Evolutionary conservation across 2,888 invertebrate genomes (phyloP).

Genomic region (Platerodrilus igneus): DNA sequence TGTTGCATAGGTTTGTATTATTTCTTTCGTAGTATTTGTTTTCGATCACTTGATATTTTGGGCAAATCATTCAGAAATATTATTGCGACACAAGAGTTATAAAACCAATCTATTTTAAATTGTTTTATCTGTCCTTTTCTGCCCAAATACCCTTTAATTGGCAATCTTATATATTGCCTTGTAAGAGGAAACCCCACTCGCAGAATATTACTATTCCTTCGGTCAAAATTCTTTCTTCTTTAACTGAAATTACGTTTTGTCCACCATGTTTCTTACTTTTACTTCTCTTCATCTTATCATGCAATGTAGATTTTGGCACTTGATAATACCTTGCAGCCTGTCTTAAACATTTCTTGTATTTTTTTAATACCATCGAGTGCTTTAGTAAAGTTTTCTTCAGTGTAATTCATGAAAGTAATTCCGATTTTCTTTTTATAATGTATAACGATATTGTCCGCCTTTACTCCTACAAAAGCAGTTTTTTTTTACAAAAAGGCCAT

Average conservation of each 20-base stretch:
- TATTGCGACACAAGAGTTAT: conserved; percentile 11
- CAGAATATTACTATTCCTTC: neutral
- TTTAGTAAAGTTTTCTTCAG: neutral
- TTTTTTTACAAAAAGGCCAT: too few species aligned
- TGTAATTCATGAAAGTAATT: conserved; percentile 1
- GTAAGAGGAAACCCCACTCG: conserved; percentile 5
- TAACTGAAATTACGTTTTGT: conserved; percentile 2
- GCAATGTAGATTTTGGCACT: conserved; percentile 4
- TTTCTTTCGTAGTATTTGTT: conserved; percentile 17
- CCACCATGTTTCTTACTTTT: conserved; percentile 3
- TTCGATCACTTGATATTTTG: conserved; percentile 16
- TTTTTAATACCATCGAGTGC: conserved; percentile 4
- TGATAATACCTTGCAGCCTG: too few species aligned
- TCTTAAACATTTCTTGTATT: conserved; percentile 1
- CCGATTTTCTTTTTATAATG: conserved; percentile 6
- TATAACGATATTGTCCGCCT: conserved; percentile 1
- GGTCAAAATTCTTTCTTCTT: conserved; percentile 7
- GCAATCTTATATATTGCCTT: conserved; percentile 3
- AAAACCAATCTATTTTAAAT: conserved; percentile 15
- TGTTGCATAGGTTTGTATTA: conserved; percentile 16
- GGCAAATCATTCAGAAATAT: conserved; percentile 11
- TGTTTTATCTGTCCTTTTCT: conserved; percentile 1
- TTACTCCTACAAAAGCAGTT: too few species aligned
- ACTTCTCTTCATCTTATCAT: conserved; percentile 4
- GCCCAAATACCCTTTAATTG: conserved; percentile 1